Evolutionary conservation across 2,113 vertebrate genomes (phyloP).

Genomic region (Azemiops feae): DNA sequence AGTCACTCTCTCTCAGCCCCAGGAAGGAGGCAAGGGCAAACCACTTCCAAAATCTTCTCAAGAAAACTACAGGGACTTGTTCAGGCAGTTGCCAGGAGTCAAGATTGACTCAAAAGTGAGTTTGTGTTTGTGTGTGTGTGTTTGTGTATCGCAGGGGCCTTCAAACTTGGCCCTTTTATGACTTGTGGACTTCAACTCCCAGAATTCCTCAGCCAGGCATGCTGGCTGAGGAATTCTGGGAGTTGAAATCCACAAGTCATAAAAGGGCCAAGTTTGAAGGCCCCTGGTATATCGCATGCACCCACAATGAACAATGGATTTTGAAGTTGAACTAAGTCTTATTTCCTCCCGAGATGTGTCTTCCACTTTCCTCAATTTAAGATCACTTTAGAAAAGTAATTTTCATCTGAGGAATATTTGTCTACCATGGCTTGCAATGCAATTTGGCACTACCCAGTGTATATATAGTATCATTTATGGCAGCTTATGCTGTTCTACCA

Average conservation of each 20-base stretch:
- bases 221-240: too few species aligned
- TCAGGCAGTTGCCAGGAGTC: too few species aligned
- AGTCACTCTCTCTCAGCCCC: background rate
- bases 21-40: background rate
- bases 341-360: background rate
- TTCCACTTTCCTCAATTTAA: background rate
- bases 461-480: background rate
- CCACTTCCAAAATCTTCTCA: background rate
- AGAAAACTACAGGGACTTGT: background rate
- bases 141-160: too few species aligned
- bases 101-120: too few species aligned
- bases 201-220: too few species aligned
- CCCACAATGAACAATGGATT: background rate
- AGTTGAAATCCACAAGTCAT: too few species aligned
- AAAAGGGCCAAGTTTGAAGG: too few species aligned
- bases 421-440: background rate
- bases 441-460: background rate
- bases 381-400: background rate
- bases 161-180: too few species aligned
- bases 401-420: background rate
- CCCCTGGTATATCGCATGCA: too few species aligned
- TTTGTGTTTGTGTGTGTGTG: too few species aligned
- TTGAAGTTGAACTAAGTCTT: background rate
- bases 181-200: too few species aligned
- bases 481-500: background rate